These are phyloP conservation scores for Phrynocephalus guinanensis DNA, from an alignment of 2,797 vertebrate species.

Conservation along the genomic window DNA sequence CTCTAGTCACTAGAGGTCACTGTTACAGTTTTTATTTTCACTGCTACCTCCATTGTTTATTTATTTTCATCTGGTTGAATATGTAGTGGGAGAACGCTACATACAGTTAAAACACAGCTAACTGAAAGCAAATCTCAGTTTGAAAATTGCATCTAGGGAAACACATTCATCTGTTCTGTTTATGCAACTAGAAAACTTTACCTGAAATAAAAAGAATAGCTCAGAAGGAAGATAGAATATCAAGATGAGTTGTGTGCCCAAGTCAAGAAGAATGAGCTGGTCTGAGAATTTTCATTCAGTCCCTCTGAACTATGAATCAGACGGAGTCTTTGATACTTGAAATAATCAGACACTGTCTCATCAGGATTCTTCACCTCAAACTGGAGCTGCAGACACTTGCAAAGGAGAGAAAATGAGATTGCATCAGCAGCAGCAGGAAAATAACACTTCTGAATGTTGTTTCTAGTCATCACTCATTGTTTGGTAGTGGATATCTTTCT, in stretches of 20 bases:
- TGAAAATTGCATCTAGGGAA: conserved; percentile 30
- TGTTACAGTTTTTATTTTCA: conserved; percentile 76
- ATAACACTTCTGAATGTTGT: conserved; percentile 43
- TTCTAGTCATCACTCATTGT: conserved; percentile 32
- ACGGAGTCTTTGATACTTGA: conserved; percentile 22
- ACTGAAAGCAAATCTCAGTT: conserved; percentile 23
- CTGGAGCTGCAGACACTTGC: conserved; percentile 28
- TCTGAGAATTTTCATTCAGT: neutral
- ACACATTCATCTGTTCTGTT: conserved; percentile 5
- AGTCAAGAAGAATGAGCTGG: conserved; percentile 1
- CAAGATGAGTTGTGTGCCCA: conserved; percentile 3
- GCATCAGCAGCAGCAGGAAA: conserved; percentile 20
- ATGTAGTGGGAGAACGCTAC: conserved; percentile 10
- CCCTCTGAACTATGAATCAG: conserved; percentile 4
- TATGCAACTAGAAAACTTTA: conserved; percentile 33
- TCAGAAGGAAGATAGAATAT: neutral
- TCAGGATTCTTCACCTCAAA: conserved; percentile 52
- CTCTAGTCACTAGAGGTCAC: conserved; percentile 80
- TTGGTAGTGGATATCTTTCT: neutral
- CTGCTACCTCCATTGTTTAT: conserved; percentile 37
- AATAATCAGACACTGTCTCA: conserved; percentile 35
- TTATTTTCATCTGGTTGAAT: conserved; percentile 39
- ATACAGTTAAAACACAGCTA: conserved; percentile 21
- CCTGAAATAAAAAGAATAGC: conserved; percentile 8
- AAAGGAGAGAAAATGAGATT: conserved; percentile 32